Evolutionary conservation across 1,140 invertebrate genomes (phyloP), one percentile per base, ranked within the genome.

Genomic region (Sinonovacula constricta): DNA sequence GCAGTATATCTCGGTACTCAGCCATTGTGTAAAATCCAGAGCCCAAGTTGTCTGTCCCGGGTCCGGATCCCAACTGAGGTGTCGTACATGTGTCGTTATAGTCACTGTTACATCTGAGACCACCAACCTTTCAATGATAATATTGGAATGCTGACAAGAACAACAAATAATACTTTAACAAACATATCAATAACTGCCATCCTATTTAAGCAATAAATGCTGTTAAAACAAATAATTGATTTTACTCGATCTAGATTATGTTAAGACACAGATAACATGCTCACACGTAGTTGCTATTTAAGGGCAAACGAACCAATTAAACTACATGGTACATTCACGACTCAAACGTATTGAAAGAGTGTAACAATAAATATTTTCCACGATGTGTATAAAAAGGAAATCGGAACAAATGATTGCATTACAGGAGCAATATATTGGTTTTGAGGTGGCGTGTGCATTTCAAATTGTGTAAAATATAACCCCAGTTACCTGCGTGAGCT

Each of bases 401-500:
- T n/a, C n/a, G n/a, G n/a, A n/a, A n/a, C n/a, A n/a, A n/a, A n/a
- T n/a, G n/a, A n/a, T n/a, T n/a, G n/a, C n/a, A n/a, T n/a, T n/a
- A n/a, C n/a, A n/a, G n/a, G n/a, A n/a, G n/a, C n/a, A n/a, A n/a
- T n/a, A n/a, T n/a, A n/a, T n/a, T n/a, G n/a, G n/a, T n/a, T n/a
- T n/a, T n/a, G n/a, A n/a, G n/a, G n/a, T n/a, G n/a, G n/a, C n/a
- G n/a, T n/a, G n/a, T n/a, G n/a, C n/a, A n/a, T n/a, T n/a, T n/a
- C n/a, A n/a, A n/a, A n/a, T n/a, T n/a, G n/a, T n/a, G n/a, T n/a
- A n/a, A n/a, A n/a, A n/a, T n/a, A n/a, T 1, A 1, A 51, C 66
- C n/a, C n/a, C n/a, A n/a, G n/a, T n/a, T 49, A 90, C 89, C 78
- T 85, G 33, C 15, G 88, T 90, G 12, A 90, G 78, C 77, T 89